Percentiles rank a stretch among this genome's conserved stretches.
These are phyloP conservation scores for Choreutis nemorana DNA, from an alignment of 2,888 invertebrate genomes.

Conservation along the genomic window DNA sequence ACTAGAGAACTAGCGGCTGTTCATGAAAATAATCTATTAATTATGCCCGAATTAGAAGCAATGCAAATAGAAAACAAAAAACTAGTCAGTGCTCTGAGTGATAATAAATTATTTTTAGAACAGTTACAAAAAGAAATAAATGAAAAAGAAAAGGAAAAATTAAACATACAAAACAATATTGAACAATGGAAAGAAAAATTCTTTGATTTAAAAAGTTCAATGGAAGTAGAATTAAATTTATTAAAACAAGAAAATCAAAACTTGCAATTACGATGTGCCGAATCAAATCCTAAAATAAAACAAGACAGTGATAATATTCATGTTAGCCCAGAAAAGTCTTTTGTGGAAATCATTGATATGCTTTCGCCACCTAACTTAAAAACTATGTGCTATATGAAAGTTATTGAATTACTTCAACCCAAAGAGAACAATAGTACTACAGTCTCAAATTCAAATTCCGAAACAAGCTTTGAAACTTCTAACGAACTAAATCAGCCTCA, in stretches of 20 bases:
- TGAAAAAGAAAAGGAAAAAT: conserved; percentile 27
- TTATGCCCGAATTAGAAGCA: too few relatives aligned
- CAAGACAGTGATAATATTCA: conserved; percentile 9
- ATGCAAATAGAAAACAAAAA: conserved; percentile 19
- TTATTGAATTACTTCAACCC: conserved; percentile 27
- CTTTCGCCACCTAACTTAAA: conserved; percentile 37
- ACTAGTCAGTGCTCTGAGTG: conserved; percentile 20
- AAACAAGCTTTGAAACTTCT: conserved; percentile 11
- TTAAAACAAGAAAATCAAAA: conserved; percentile 28
- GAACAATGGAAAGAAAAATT: conserved; percentile 30
- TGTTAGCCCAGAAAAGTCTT: conserved; percentile 6
- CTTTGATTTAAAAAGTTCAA: conserved; percentile 18
- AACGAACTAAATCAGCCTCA: conserved; percentile 12
- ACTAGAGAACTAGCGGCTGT: too few relatives aligned
- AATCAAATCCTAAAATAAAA: conserved; percentile 10
- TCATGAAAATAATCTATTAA: too few relatives aligned
- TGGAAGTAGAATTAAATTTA: conserved; percentile 27
- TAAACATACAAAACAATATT: conserved; percentile 26
- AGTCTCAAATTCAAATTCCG: conserved; percentile 15
- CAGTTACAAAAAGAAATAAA: conserved; percentile 26
- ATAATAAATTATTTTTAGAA: conserved; percentile 22
- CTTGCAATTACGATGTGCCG: conserved; percentile 18
- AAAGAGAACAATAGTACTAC: conserved; percentile 20
- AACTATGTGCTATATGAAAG: conserved; percentile 38
- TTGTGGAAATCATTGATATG: conserved; percentile 11